phyloP scores from a whole-genome alignment of 2,888 invertebrate species.

The Drosophila diplacantha region DNA sequence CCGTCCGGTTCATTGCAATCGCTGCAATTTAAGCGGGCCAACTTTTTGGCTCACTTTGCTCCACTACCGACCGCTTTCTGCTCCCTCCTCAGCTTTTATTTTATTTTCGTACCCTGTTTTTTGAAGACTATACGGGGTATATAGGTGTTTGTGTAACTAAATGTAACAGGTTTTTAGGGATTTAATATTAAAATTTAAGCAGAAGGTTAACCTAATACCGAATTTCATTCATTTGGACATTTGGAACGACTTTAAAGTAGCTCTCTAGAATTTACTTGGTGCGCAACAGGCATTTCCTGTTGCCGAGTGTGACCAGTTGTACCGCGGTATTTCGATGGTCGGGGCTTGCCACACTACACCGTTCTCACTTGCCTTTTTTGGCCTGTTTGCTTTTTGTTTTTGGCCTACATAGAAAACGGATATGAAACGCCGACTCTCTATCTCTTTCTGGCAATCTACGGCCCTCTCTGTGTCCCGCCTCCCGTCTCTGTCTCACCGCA shows the following conservation, averaged over 20 bases:
- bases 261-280: background rate
- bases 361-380: constrained; percentile 9
- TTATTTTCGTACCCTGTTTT: constrained; percentile 1
- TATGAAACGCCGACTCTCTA: constrained; percentile 31
- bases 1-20: constrained; percentile 37
- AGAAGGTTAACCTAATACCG: background rate
- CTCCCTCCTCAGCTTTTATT: background rate
- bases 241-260: rapidly evolving
- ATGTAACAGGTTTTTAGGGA: background rate
- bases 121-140: background rate
- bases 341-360: background rate
- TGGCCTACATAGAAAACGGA: constrained; percentile 41
- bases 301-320: background rate
- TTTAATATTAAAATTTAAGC: background rate
- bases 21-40: constrained; percentile 40
- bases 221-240: background rate
- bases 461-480: constrained; percentile 21
- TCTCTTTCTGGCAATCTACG: constrained; percentile 6
- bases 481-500: constrained; percentile 36
- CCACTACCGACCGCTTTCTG: background rate
- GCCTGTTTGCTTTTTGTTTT: constrained; percentile 29
- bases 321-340: background rate
- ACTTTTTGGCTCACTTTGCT: constrained; percentile 34
- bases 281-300: too few relatives aligned
- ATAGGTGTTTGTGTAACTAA: background rate